Evolutionary conservation across 2,888 invertebrate genomes (phyloP).

Genomic region (Tipula helvola): DNA sequence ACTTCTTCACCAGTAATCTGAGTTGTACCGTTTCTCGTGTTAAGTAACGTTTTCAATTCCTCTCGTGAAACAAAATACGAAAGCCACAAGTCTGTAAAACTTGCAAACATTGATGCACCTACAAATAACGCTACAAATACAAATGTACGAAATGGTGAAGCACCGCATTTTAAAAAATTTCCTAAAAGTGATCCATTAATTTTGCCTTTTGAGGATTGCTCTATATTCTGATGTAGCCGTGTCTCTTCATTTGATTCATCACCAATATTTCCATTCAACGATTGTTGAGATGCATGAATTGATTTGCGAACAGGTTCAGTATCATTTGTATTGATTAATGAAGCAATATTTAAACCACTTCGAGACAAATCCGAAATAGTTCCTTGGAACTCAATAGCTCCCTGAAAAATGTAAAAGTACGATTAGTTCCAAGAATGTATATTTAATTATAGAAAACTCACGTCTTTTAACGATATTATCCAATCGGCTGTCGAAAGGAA

Average conservation of each 20-base stretch:
- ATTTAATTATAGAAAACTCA: conserved; percentile 25
- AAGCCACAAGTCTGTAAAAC: conserved; percentile 55
- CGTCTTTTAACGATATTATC: conserved; percentile 45
- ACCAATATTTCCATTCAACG: not conserved
- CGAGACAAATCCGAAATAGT: conserved; percentile 34
- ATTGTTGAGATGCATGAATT: conserved; percentile 15
- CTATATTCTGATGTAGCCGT: conserved; percentile 18
- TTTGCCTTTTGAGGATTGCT: conserved; percentile 35
- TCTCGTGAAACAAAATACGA: conserved; percentile 41
- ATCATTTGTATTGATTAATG: conserved; percentile 34
- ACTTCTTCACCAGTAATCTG: not conserved
- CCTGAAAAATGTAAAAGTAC: conserved; percentile 25
- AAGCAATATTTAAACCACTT: conserved; percentile 39
- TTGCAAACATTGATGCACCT: conserved; percentile 45
- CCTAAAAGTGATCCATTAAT: conserved; percentile 29
- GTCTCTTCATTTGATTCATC: conserved; percentile 5
- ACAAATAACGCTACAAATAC: conserved; percentile 31
- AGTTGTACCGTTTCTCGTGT: not conserved
- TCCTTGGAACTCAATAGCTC: conserved; percentile 37
- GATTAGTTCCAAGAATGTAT: conserved; percentile 17
- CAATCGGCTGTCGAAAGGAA: conserved; percentile 45
- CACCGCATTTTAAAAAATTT: not conserved
- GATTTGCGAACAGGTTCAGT: conserved; percentile 17
- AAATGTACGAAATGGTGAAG: not conserved
- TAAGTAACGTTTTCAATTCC: conserved; percentile 12